Conservation (phyloP, 2,888 invertebrate species). For the Megalurothrips usitatus region DNA sequence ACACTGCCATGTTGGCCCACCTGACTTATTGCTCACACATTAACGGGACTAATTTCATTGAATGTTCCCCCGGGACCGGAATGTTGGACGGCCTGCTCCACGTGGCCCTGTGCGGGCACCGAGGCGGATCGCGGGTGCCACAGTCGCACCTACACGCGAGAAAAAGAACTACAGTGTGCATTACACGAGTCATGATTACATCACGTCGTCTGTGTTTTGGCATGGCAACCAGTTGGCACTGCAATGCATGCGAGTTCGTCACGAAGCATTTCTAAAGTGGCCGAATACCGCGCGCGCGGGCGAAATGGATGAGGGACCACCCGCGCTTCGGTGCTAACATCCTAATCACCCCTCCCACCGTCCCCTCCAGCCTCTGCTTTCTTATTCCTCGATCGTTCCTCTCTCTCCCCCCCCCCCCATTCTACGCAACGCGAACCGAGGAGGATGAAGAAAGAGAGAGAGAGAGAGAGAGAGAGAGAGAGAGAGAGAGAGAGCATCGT, state of each 20-base stretch:
- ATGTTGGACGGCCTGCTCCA: background rate
- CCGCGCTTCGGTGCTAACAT: too few relatives aligned
- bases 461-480: constrained; percentile 1
- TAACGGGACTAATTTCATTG: constrained; percentile 25
- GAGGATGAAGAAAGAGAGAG: background rate
- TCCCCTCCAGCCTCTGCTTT: background rate
- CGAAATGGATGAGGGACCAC: too few relatives aligned
- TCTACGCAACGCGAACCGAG: background rate
- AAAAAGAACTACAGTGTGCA: too few relatives aligned
- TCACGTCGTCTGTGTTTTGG: too few relatives aligned
- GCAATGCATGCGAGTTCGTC: too few relatives aligned
- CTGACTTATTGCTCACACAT: constrained; percentile 16
- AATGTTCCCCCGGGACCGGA: background rate
- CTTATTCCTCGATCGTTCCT: background rate
- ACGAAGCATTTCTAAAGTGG: too few relatives aligned
- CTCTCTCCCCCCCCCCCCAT: background rate
- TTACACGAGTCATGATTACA: too few relatives aligned
- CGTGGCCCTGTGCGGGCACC: too few relatives aligned
- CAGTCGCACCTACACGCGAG: too few relatives aligned
- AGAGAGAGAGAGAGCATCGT: background rate
- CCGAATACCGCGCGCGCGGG: too few relatives aligned
- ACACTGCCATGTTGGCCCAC: background rate
- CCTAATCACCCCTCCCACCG: background rate
- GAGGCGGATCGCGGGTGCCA: too few relatives aligned
- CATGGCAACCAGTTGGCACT: too few relatives aligned